Percentiles rank a stretch among this genome's conserved stretches.
Evolutionary conservation across 2,113 vertebrate species (phyloP).

Genomic region (Geococcyx californianus): DNA sequence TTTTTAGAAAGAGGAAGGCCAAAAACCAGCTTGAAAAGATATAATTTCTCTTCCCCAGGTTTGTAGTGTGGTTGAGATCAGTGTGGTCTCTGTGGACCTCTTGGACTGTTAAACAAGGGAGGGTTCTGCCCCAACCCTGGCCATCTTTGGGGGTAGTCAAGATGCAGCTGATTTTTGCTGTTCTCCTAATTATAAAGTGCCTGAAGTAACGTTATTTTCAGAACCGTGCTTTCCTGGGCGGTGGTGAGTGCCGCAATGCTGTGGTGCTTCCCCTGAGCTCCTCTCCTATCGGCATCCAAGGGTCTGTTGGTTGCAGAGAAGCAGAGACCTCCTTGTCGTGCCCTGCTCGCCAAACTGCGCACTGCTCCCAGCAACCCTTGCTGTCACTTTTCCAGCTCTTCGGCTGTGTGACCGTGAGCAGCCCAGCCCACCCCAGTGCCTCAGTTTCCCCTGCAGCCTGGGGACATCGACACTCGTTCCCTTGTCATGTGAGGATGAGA

Average conservation of each 20-base stretch:
- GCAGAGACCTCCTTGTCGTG: fast-evolving
- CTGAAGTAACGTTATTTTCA: not conserved
- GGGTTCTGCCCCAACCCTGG: not conserved
- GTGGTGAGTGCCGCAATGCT: not conserved
- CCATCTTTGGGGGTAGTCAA: not conserved
- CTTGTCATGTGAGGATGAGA: not conserved
- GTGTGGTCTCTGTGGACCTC: not conserved
- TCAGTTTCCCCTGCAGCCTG: not conserved
- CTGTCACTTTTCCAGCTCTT: not conserved
- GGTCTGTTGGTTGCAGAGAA: not conserved
- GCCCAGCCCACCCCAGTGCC: not conserved
- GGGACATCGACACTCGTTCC: not conserved
- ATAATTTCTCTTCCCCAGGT: not conserved
- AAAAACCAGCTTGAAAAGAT: not conserved
- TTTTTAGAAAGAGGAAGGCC: not conserved
- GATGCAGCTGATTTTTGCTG: not conserved
- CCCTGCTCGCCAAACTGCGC: not conserved
- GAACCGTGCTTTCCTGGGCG: not conserved
- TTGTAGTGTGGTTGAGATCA: not conserved
- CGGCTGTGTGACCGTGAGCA: fast-evolving
- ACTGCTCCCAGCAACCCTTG: not conserved
- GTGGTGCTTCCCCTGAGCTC: not conserved
- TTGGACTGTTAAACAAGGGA: not conserved
- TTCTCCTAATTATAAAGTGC: not conserved
- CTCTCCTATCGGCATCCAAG: not conserved